Percentiles rank a stretch among this genome's conserved stretches.
These are phyloP conservation scores for Colletes collaris DNA, from an alignment of 2,888 invertebrate species.

Conservation along the genomic window DNA sequence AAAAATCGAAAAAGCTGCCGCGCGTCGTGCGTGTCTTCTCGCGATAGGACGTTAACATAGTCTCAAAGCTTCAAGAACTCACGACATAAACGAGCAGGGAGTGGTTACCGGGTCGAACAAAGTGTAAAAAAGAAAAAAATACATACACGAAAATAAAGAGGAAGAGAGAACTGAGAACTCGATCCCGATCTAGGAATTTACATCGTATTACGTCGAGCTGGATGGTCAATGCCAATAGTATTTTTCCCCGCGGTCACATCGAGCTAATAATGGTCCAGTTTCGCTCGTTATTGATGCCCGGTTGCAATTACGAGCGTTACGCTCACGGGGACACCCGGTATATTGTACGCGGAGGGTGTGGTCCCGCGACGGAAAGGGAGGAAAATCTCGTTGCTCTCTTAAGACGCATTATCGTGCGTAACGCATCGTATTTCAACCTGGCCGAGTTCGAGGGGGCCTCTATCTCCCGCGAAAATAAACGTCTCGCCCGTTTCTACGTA, in stretches of 20 bases:
- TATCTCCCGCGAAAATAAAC: conserved; percentile 49
- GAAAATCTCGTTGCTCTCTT: conserved; percentile 50
- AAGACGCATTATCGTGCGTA: conserved; percentile 53
- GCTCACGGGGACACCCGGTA: conserved; percentile 56
- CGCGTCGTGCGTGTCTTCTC: conserved; percentile 31
- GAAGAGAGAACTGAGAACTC: no score
- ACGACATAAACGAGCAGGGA: conserved; percentile 44
- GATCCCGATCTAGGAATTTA: no score
- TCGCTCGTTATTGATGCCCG: conserved; percentile 34
- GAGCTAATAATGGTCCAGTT: conserved; percentile 37
- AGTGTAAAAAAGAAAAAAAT: no score
- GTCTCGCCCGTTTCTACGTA: conserved; percentile 17
- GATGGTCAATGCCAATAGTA: conserved; percentile 25
- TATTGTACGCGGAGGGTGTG: conserved; percentile 28
- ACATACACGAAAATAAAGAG: no score
- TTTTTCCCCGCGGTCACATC: conserved; percentile 26
- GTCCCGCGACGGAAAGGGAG: conserved; percentile 38
- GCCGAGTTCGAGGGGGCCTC: conserved; percentile 30
- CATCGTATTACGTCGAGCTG: not conserved
- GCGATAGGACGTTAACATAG: not conserved
- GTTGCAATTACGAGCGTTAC: conserved; percentile 38
- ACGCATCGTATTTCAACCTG: conserved; percentile 59
- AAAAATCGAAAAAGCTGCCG: not conserved
- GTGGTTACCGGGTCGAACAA: conserved; percentile 36
- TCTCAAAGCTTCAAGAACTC: conserved; percentile 3